A percentile compares a stretch with the other conserved stretches of the same genome.
Conservation (phyloP, 2,888 invertebrate genomes). For the Itoplectis maculator region DNA sequence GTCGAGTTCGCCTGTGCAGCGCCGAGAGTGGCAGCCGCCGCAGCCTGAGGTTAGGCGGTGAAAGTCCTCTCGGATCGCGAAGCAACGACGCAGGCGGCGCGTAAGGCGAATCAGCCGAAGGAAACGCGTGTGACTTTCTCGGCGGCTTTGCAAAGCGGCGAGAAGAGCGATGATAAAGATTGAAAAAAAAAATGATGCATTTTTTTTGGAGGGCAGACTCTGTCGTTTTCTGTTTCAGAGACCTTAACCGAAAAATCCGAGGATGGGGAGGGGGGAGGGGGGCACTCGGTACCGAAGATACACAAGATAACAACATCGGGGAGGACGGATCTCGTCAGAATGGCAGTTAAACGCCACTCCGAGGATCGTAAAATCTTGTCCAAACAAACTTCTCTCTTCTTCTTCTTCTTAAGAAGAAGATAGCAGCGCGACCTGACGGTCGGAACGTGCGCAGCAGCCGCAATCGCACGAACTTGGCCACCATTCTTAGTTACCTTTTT, state of each 20-base stretch:
- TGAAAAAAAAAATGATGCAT: constrained; percentile 32
- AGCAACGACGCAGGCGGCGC: constrained; percentile 12
- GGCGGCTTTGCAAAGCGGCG: constrained; percentile 31
- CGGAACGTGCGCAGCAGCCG: background rate
- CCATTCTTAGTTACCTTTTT: no score
- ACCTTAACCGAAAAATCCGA: constrained; percentile 31
- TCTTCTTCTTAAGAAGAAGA: no score
- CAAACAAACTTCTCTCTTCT: constrained; percentile 79
- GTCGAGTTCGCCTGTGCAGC: background rate
- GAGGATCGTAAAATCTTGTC: constrained; percentile 68
- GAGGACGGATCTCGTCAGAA: constrained; percentile 72
- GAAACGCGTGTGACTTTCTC: constrained; percentile 5
- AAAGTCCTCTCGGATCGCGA: constrained; percentile 8
- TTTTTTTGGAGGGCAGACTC: background rate
- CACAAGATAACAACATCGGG: constrained; percentile 75
- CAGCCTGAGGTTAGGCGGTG: constrained; percentile 35
- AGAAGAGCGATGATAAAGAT: constrained; percentile 42
- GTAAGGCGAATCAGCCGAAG: constrained; percentile 20
- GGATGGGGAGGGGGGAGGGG: constrained; percentile 21
- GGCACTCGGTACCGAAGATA: constrained; percentile 43
- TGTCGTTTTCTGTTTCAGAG: no score
- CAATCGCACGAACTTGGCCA: constrained; percentile 35
- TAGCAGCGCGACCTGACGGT: constrained; percentile 31
- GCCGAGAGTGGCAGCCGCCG: background rate
- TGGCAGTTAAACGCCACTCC: constrained; percentile 74